Evolutionary conservation across 2,113 vertebrate genomes (phyloP).

Genomic region (Eulacestoma nigropectus): DNA sequence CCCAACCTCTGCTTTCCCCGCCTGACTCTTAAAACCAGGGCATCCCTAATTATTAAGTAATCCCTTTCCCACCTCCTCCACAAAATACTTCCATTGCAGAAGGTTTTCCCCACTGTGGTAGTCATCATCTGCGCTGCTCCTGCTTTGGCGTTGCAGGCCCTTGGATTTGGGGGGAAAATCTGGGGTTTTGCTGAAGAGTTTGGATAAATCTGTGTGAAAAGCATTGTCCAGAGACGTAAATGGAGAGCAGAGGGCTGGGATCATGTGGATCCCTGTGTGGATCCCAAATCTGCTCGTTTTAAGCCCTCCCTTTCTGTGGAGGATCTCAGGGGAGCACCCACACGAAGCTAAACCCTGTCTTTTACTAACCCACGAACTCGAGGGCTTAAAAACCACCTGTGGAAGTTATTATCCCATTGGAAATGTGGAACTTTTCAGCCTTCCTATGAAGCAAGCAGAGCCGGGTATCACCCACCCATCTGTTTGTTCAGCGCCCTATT

Average conservation of each 20-base stretch:
- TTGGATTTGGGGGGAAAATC: not conserved
- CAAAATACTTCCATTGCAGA: not conserved
- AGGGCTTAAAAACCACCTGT: not conserved
- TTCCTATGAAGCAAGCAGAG: not conserved
- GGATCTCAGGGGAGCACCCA: not conserved
- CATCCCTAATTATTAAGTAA: no score
- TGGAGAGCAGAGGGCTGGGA: not conserved
- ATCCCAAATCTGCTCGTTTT: not conserved
- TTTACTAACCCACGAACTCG: fast-evolving
- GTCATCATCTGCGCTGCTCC: fast-evolving
- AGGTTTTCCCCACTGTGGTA: not conserved
- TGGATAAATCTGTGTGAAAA: not conserved
- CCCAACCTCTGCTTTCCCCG: fast-evolving
- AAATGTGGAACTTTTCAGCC: not conserved
- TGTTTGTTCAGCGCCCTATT: not conserved
- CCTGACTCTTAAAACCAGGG: not conserved
- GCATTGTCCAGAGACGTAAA: not conserved
- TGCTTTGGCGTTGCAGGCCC: fast-evolving
- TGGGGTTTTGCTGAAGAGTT: not conserved
- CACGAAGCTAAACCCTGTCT: not conserved
- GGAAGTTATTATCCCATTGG: not conserved
- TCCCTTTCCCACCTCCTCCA: not conserved
- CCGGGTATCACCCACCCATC: fast-evolving
- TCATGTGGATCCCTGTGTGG: no score
- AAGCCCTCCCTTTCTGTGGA: not conserved